Conservation (phyloP, 2,797 vertebrate genomes). For the Odontamblyopus rebecca region DNA sequence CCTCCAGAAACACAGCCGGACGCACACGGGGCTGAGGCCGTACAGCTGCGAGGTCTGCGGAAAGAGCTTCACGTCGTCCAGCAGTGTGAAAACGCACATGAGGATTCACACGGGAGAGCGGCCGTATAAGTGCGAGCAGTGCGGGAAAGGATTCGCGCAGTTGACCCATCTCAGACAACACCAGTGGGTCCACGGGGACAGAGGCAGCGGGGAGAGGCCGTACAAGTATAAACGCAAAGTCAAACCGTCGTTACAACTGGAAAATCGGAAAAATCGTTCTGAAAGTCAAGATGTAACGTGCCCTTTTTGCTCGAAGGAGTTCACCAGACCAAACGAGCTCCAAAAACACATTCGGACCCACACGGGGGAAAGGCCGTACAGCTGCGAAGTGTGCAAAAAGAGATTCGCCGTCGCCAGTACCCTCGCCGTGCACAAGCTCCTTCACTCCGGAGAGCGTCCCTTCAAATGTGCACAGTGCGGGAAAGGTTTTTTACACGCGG, state of each 20-base stretch:
- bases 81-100: neutral
- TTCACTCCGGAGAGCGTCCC: neutral
- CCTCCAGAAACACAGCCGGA: neutral
- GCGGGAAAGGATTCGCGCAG: neutral
- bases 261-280: neutral
- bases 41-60: neutral
- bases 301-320: neutral
- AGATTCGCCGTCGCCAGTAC: neutral
- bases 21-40: neutral
- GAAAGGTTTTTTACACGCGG: neutral
- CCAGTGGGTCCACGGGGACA: neutral
- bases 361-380: neutral
- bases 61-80: neutral
- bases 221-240: neutral
- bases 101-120: neutral
- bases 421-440: neutral
- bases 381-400: neutral
- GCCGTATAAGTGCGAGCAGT: neutral
- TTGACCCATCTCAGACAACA: neutral
- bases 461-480: neutral
- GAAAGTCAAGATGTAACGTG: neutral
- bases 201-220: neutral
- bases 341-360: neutral
- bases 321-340: neutral
- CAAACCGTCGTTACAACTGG: neutral